These are phyloP conservation scores for Corvus moneduloides DNA, from an alignment of 2,113 vertebrate genomes.

Conservation along the genomic window DNA sequence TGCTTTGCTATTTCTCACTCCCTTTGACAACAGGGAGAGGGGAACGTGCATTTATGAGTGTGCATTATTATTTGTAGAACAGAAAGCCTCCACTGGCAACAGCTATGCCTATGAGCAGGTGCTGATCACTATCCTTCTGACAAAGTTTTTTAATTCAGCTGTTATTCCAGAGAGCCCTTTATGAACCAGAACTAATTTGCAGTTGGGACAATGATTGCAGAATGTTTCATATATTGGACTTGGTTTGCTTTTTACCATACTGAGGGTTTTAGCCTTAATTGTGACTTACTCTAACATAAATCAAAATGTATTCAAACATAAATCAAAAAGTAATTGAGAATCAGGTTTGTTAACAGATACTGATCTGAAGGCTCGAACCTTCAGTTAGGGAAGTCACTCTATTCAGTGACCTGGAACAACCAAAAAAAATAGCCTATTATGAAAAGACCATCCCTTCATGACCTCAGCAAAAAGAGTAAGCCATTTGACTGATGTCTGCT, in stretches of 20 bases:
- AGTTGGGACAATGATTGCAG: background rate
- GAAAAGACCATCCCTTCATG: background rate
- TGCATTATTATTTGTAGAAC: background rate
- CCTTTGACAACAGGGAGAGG: background rate
- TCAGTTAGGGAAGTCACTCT: background rate
- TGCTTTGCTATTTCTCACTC: background rate
- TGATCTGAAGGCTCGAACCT: background rate
- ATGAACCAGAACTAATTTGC: background rate
- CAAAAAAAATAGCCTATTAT: background rate
- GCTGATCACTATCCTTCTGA: background rate
- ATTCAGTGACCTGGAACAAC: background rate
- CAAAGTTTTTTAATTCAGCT: constrained; percentile 9
- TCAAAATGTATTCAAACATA: background rate
- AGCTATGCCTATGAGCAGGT: background rate
- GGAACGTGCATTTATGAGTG: background rate
- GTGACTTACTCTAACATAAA: background rate
- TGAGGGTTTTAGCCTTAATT: background rate
- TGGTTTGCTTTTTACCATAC: background rate
- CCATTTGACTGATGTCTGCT: background rate
- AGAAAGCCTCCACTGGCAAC: background rate
- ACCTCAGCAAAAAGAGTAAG: background rate
- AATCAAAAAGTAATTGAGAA: background rate
- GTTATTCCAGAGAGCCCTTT: background rate
- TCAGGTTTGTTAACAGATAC: background rate
- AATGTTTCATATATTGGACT: background rate